Evolutionary conservation across 1,140 invertebrate species (phyloP).

Genomic region (Magallana ariakensis): DNA sequence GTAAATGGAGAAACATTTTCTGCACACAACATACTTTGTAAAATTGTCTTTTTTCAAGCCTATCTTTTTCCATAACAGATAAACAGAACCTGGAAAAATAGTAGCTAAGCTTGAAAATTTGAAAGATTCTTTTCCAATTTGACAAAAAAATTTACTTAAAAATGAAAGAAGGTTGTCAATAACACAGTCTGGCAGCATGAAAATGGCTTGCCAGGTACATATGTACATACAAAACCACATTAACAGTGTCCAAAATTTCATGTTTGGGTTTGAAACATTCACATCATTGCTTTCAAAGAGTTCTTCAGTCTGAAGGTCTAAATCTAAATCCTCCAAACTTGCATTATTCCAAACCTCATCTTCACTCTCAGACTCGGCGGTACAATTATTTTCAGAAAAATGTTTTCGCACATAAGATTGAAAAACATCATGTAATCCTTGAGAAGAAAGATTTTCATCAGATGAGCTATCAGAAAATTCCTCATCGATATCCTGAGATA

Average conservation of each 20-base stretch:
- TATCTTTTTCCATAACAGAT: conserved; percentile 40
- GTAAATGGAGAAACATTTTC: conserved; percentile 55
- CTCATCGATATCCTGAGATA: not conserved
- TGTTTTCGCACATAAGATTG: not conserved
- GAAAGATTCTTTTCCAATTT: not conserved
- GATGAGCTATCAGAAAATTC: not conserved
- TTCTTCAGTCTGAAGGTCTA: not conserved
- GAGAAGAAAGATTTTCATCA: not conserved
- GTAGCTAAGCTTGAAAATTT: not conserved
- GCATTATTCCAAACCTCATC: conserved; percentile 32
- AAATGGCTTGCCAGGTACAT: conserved; percentile 41
- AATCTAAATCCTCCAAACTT: conserved; percentile 2
- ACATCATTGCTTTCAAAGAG: not conserved
- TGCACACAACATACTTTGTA: conserved; percentile 51
- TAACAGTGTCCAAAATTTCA: conserved; percentile 16
- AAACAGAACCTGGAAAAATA: conserved; percentile 41
- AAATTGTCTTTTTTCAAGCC: conserved; percentile 47
- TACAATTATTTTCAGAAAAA: not conserved
- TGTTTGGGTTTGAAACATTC: not conserved
- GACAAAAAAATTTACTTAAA: conserved; percentile 18
- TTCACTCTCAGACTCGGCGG: conserved; percentile 17
- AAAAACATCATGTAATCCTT: not conserved
- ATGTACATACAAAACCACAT: conserved; percentile 44
- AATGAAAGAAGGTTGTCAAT: conserved; percentile 37
- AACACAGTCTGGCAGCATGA: conserved; percentile 29